Base-by-base conservation (phyloP, 2,888 invertebrate genomes). In the Aphidoletes aphidimyza region DNA sequence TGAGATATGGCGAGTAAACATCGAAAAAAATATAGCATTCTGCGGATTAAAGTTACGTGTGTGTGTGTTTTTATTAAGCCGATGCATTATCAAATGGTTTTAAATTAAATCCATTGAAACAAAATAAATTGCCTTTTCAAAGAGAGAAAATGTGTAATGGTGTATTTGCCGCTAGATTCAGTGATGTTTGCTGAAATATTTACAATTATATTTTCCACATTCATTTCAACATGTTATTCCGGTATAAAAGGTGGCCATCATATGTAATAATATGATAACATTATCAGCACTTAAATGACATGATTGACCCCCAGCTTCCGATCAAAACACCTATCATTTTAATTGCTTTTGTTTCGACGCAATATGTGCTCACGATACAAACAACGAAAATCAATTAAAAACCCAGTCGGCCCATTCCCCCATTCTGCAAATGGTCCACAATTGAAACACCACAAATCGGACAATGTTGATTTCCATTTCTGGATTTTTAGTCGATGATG, bases 341-440 rank as follows among this genome's bases (percentile, higher is more conserved):
- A n/a, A 54, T n/a, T 54, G 3, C 22, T 54, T n/a, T 54, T 54
- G n/a, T 5, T 22, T 22, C 22, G 54, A n/a, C 5, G 47, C n/a
- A n/a, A n/a, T n/a, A n/a, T n/a, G n/a, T n/a, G n/a, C n/a, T n/a
- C n/a, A 26, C 54, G 26, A 22, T 22, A 19, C 22, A 69, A 69
- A 69, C 69, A 69, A 69, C 69, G 69, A 69, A 69, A 69, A 30
- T 69, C 69, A 69, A 69, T 69, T 69, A 69, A 69, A n/a, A 69
- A 14, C 34, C 14, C 69, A 69, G 14, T 39, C 39, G 39, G 5
- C 11, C 39, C 39, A 39, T 39, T 39, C 39, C n/a, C n/a, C n/a
- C n/a, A n/a, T n/a, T n/a, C n/a, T n/a, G n/a, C n/a, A n/a, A n/a
- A n/a, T n/a, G n/a, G n/a, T n/a, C n/a, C n/a, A n/a, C n/a, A n/a